These are phyloP conservation scores for Momotus momota DNA, from an alignment of 2,797 vertebrate genomes.

Conservation along the genomic window DNA sequence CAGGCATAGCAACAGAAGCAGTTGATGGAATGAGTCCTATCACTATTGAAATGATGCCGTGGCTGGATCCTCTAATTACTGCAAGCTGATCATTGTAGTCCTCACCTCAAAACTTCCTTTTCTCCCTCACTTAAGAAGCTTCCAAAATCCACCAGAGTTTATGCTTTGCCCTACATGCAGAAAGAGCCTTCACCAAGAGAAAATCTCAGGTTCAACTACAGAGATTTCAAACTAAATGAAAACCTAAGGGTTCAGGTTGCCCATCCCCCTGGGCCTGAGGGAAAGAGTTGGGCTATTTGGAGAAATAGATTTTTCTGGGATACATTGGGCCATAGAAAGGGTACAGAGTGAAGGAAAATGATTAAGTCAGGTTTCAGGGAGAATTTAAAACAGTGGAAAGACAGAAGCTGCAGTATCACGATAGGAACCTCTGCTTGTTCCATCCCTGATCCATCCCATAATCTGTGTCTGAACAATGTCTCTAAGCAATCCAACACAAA, in stretches of 20 bases:
- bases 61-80: background rate
- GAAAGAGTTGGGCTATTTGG: background rate
- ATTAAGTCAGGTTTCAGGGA: background rate
- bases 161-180: background rate
- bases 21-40: background rate
- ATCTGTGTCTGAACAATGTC: background rate
- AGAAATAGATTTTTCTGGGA: background rate
- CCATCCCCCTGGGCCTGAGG: rapidly evolving
- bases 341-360: background rate
- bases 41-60: background rate
- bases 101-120: background rate
- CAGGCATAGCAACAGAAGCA: background rate
- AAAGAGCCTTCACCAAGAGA: background rate
- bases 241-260: background rate
- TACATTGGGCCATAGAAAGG: background rate
- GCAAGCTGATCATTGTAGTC: background rate
- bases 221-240: background rate
- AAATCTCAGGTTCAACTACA: background rate
- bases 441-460: background rate
- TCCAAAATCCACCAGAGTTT: background rate
- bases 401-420: background rate
- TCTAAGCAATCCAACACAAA: background rate
- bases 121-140: background rate
- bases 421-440: background rate
- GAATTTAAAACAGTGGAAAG: background rate